Evolutionary conservation across 2,797 vertebrate genomes (phyloP), one percentile per base, ranked within the genome.

Genomic region (Centroberyx gerrardi): DNA sequence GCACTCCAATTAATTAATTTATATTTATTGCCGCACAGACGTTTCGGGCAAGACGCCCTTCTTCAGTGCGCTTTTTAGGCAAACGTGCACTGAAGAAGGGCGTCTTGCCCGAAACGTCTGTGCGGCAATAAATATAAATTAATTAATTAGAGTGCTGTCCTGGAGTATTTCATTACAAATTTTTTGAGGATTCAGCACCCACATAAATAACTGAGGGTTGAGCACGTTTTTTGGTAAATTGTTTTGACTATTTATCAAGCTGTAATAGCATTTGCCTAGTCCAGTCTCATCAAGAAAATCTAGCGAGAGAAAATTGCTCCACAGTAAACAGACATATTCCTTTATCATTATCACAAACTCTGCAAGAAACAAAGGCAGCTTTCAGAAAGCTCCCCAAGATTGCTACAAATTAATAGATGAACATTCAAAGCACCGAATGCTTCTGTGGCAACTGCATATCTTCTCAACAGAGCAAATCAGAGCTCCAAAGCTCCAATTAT

Each of bases 401-500:
- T 38, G 29, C 68, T 53, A 14, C 29, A 61, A 58, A 81, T 84
- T 12, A 83, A 68, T 27, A 76, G 53, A 33, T 46, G 9, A 74
- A 59, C 17, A 54, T 68, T 55, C 15, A 22, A 69, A 60, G 13
- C 31, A 0, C n/a, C 46, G 18, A 31, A 36, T 49, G 48, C 65
- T 15, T 62, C 48, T 64, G 29, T 33, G 54, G 60, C 69, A 73
- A 70, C 73, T 66, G 62, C 40, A 31, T 51, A 52, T 68, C 66
- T 51, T 40, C 18, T 49, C 52, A 14, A n/a, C 69, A 36, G 68
- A 46, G 42, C 4, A 38, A 75, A 73, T 82, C 59, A 67, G 18
- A 56, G 42, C 68, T 61, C 52, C 18, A 9, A 18, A 62, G 52
- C 61, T 70, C 61, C 60, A 31, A 52, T 78, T 72, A 88, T 75